Evolutionary conservation across 1,140 invertebrate genomes (phyloP).

Genomic region (Sipha flava): DNA sequence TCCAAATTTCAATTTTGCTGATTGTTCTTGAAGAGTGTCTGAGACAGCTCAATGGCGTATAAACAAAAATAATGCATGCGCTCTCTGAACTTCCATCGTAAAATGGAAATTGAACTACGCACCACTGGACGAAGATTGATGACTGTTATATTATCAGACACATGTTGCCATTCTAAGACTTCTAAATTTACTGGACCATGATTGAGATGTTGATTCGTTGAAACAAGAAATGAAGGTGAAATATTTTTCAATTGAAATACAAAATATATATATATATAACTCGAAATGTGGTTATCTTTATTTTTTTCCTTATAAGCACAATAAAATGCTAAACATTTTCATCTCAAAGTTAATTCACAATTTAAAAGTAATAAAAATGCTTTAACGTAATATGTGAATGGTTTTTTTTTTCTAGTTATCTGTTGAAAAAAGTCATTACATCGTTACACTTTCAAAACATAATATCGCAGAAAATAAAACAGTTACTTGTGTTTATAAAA

Average conservation of each 20-base stretch:
- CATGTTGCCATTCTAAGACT: background rate
- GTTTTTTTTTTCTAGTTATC: no score
- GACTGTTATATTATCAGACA: background rate
- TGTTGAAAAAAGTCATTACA: no score
- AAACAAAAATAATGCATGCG: background rate
- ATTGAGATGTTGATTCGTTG: background rate
- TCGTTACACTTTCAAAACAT: no score
- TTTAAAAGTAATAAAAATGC: no score
- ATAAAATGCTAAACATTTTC: no score
- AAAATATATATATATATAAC: no score
- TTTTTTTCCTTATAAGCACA: no score
- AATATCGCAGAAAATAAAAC: no score
- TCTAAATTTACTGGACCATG: conserved; percentile 14
- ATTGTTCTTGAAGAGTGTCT: background rate
- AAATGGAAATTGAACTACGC: background rate
- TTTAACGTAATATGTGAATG: no score
- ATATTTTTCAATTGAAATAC: background rate
- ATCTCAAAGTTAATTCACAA: no score
- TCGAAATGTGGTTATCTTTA: no score
- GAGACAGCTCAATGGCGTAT: background rate
- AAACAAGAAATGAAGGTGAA: background rate
- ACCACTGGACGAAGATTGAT: conserved; percentile 17
- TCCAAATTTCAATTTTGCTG: background rate
- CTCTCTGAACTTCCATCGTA: background rate
- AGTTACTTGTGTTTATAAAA: no score